phyloP scores from a whole-genome alignment of 2,797 vertebrate genomes.

The Tachyglossus aculeatus region DNA sequence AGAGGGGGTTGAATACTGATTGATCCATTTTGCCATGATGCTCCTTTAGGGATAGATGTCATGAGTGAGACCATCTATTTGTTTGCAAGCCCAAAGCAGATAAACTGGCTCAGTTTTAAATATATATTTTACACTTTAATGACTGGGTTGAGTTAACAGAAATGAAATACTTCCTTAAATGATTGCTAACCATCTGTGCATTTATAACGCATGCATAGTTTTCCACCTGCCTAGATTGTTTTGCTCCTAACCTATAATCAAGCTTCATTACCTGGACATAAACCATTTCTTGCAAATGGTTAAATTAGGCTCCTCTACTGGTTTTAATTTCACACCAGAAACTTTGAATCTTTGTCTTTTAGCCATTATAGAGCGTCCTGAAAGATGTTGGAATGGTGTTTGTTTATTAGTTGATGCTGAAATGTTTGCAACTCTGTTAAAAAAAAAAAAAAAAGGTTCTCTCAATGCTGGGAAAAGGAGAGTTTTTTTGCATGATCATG shows the following conservation, averaged over 20 bases:
- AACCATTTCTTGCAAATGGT: no score
- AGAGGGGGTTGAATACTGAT: not conserved
- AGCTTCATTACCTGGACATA: not conserved
- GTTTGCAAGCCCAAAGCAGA: slow-evolving; percentile 19
- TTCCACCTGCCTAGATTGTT: not conserved
- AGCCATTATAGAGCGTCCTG: no score
- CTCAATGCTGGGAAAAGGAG: not conserved
- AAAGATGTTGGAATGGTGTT: no score
- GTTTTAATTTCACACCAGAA: not conserved
- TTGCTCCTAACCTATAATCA: not conserved
- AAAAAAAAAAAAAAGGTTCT: rapidly evolving
- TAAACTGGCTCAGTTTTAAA: slow-evolving; percentile 5
- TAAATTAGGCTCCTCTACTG: not conserved
- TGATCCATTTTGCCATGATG: slow-evolving; percentile 9
- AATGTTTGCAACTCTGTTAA: rapidly evolving
- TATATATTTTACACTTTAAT: slow-evolving; percentile 25
- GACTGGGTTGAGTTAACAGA: slow-evolving; percentile 26
- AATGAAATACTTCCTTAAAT: slow-evolving; percentile 38
- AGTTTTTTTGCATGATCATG: no score
- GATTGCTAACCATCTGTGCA: slow-evolving; percentile 47
- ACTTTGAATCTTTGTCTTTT: no score
- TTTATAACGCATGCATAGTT: slow-evolving; percentile 11
- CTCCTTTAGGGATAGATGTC: not conserved
- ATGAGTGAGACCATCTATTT: slow-evolving; percentile 38
- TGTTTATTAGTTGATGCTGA: not conserved